Evolutionary conservation across 2,113 vertebrate species (phyloP).

Genomic region (Echinops telfairi): DNA sequence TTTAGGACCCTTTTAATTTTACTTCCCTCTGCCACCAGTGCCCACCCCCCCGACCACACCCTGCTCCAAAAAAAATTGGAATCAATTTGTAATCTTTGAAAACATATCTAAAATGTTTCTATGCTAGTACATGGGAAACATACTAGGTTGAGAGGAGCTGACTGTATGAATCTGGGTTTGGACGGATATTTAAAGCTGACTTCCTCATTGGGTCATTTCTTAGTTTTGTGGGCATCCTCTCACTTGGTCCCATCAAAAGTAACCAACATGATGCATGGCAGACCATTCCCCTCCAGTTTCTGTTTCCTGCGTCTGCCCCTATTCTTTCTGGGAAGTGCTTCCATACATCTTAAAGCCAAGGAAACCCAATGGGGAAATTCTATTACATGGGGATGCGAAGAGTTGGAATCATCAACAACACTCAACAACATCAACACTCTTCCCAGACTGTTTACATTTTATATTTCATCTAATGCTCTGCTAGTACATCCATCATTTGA

Average conservation of each 20-base stretch:
- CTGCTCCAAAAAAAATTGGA: not conserved
- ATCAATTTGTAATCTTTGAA: not conserved
- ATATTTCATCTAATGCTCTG: not conserved
- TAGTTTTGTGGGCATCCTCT: not conserved
- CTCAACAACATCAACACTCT: not conserved
- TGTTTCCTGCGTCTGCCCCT: not conserved
- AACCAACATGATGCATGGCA: not conserved
- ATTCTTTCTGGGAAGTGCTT: not conserved
- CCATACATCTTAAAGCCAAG: not conserved
- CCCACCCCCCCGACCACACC: no score
- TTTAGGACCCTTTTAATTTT: not conserved
- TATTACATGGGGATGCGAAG: not conserved
- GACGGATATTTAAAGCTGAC: not conserved
- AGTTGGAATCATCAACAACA: not conserved
- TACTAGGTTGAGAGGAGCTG: not conserved
- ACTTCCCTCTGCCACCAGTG: not conserved
- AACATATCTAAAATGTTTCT: not conserved
- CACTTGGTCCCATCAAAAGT: not conserved
- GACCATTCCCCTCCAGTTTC: not conserved
- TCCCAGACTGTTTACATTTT: not conserved
- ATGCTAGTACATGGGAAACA: slow-evolving; percentile 1
- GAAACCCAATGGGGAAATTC: not conserved
- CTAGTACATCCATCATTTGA: not conserved
- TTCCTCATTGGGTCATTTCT: accelerated
- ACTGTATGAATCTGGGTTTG: not conserved